Base-by-base conservation (phyloP, 1,140 invertebrate species). In the Drosophila orena region DNA sequence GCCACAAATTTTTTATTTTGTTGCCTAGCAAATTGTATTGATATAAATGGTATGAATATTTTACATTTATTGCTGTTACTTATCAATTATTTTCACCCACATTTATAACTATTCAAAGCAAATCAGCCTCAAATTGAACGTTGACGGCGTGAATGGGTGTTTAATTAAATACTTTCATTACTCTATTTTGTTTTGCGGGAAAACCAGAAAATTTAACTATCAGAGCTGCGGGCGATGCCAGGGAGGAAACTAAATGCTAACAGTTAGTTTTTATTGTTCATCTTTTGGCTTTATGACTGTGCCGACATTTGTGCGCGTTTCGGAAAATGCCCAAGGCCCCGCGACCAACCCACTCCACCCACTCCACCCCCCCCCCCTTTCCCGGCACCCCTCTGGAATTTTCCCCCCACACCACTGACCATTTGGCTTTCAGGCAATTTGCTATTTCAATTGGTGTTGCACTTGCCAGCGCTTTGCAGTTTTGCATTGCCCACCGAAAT, bases 221-320 rank as follows among this genome's bases (percentile, higher is more conserved):
- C 22, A n/a, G 22, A 12, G 34, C 47, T 30, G 49, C 24, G 22
- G 47, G 47, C 49, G 30, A 12, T 43, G 35, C 20, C 42, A 53
- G 37, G 43, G 62, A 59, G 54, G 34, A 58, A 75, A 70, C 70
- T 60, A 79, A 79, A 84, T 79, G 77, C 72, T 69, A 72, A 71
- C 76, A 72, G 80, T 84, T 84, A 77, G 71, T 79, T 84, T 84
- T 81, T 83, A 83, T 81, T 64, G 61, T 57, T 44, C 79, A 81
- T 80, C 73, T 80, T 61, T 71, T 70, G 77, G 54, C 71, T 83
- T 85, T 77, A 83, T 83, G 80, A 75, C 70, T 52, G 59, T 75
- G 64, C 61, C 65, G 71, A 84, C 80, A 68, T 70, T 83, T 83
- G 74, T 42, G 60, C 49, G 65, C 59, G 73, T 62, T 72, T 66